A percentile compares a stretch with the other conserved stretches of the same genome.
phyloP scores from a whole-genome alignment of 2,797 vertebrate species.

The Valencia hispanica region DNA sequence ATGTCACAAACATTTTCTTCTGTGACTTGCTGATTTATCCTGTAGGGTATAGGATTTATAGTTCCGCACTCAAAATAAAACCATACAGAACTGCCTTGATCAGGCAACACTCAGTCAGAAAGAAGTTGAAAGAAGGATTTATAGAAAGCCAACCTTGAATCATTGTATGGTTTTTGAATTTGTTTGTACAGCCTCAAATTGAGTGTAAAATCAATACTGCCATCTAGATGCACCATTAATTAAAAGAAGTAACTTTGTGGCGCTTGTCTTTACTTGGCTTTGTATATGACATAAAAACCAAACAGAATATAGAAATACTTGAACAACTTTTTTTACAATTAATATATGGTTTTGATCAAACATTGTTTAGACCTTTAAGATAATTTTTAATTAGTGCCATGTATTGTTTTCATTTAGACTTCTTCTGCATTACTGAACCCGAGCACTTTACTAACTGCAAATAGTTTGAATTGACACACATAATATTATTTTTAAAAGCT shows the following conservation, averaged over 20 bases:
- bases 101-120: not conserved
- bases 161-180: not conserved
- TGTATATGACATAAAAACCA: not conserved
- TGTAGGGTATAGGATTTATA: not conserved
- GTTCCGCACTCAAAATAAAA: not conserved
- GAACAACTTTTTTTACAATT: not conserved
- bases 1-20: not conserved
- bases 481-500: constrained; percentile 21
- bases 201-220: not conserved
- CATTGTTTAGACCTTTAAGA: constrained; percentile 25
- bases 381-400: constrained; percentile 19
- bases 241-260: not conserved
- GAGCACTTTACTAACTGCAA: constrained; percentile 55
- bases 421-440: constrained; percentile 51
- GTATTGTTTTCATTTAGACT: constrained; percentile 42
- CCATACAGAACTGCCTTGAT: not conserved
- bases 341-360: constrained; percentile 36
- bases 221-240: not conserved
- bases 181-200: not conserved
- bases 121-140: not conserved
- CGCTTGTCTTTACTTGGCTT: too few species aligned
- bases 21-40: not conserved
- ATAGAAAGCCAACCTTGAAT: not conserved
- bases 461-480: constrained; percentile 33
- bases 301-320: not conserved